phyloP scores from a whole-genome alignment of 2,888 invertebrate genomes.

The Scaptomyza reducta region DNA sequence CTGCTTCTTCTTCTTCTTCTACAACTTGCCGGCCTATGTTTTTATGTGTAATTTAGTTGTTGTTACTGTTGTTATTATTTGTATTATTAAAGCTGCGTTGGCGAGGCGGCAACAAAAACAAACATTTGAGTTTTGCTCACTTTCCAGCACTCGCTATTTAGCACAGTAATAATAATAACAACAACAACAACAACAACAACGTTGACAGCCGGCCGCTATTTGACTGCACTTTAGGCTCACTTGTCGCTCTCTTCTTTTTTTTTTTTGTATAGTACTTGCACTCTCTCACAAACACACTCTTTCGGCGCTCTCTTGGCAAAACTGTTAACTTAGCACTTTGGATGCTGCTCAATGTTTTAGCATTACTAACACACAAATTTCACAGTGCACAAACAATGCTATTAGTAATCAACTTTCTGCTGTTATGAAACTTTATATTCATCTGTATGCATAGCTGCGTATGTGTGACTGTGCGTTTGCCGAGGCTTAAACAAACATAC shows the following conservation, averaged over 20 bases:
- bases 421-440: constrained; percentile 59
- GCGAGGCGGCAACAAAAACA: constrained; percentile 37
- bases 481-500: constrained; percentile 40
- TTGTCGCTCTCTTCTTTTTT: constrained; percentile 15
- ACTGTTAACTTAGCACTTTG: constrained; percentile 16
- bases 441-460: constrained; percentile 9
- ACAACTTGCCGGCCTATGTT: constrained; percentile 55
- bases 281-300: constrained; percentile 14
- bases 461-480: constrained; percentile 22
- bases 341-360: constrained; percentile 21
- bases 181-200: constrained; percentile 33
- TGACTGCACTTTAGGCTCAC: constrained; percentile 36
- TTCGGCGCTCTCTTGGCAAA: constrained; percentile 25
- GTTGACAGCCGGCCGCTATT: constrained; percentile 66
- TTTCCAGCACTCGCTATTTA: constrained; percentile 26
- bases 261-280: too few relatives aligned
- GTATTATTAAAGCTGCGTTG: constrained; percentile 37
- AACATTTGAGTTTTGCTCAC: constrained; percentile 10
- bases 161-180: constrained; percentile 15
- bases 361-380: constrained; percentile 33
- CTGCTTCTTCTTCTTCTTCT: constrained; percentile 17
- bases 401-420: constrained; percentile 35
- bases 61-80: constrained; percentile 39
- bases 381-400: constrained; percentile 34
- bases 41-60: constrained; percentile 13